Base-by-base conservation (phyloP, 1,140 invertebrate species). In the Sycophaga agraensis region DNA sequence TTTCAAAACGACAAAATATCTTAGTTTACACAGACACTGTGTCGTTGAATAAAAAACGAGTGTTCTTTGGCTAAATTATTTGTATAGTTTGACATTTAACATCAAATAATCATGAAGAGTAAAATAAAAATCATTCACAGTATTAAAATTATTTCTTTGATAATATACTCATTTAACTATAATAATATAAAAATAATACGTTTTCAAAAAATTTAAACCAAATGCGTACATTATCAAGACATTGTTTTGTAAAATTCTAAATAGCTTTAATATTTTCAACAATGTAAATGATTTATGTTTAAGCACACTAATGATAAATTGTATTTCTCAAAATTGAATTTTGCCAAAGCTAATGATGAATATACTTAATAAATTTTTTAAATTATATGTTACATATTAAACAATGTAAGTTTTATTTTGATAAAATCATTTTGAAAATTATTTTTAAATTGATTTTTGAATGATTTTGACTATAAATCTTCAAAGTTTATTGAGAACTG, bases 41-140 rank as follows among this genome's bases (percentile, higher is more conserved):
- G 39, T 53, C 7, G 6, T 21, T 62, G 22, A 61, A 26, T 17
- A 54, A 39, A 16, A 45, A 60, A 50, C 17, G 39, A 54, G 46
- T 46, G 19, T 26, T 37, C 35, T 49, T 51, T 53, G 3, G 21
- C 35, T 35, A 53, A 35, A 43, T 2, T 21, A 37, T 26, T 12
- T 43, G 35, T 37, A 11, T 22, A 48, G 43, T 9, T 14, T 48
- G 11, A 37, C 11, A 53, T 40, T 11, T 34, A 50, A 34, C 16
- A 54, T 35, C 2, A 50, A 40, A 55, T 35, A 11, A 35, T 45
- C 17, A 8, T 22, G 12, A 50, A 60, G 16, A 49, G 24, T 55
- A 31, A 14, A 40, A 48, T 37, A 12, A 42, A 50, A 64, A 49
- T 55, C 35, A 50, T 59, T 49, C 22, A 55, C 43, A 51, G n/a